Base-by-base conservation (phyloP, 1,140 invertebrate genomes). In the Caenorhabditis latens region DNA sequence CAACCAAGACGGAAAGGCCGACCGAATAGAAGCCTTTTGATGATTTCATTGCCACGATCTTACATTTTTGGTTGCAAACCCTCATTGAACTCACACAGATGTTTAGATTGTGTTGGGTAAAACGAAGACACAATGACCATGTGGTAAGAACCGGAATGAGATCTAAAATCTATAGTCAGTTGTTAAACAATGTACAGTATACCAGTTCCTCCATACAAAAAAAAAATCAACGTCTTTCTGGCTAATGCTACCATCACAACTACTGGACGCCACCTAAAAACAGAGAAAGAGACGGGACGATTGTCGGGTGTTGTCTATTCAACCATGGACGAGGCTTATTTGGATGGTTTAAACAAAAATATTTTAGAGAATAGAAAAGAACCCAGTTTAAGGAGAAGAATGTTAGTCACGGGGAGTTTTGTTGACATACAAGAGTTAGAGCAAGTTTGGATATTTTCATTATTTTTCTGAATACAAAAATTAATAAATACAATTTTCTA, bases 171-270 rank as follows among this genome's bases (percentile, higher is more conserved):
- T 79, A 46, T 21, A 79, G 43, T 79, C 46, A 13, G 24, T 50
- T 79, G 71, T 79, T 11, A 79, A 79, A 50, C 71, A 79, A 50
- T 79, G 43, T 79, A 79, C 46, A 79, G 43, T 50, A 50, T 79
- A 79, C 71, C n/a, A 79, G 43, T 79, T 48, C 46, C 11, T 53
- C 50, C 16, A 3, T 53, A 53, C 46, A 79, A n/a, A 46, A 32
- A 46, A 32, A 79, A n/a, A 50, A 53, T n/a, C 43, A 21, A 53
- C 40, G 21, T 42, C 67, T 46, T 75, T 43, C 67, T 43, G 43
- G 43, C 46, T 79, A 79, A 50, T 79, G 53, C 46, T 79, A 50
- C 46, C n/a, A 79, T 21, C 1, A 79, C 71, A 24, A 79, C 71
- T 46, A 71, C 11, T 46, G 8, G 19, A 21, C n/a, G n/a, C 71